Percentiles rank a stretch among this genome's conserved stretches.
Conservation (phyloP, 2,888 invertebrate species). For the Dascillus cervinus region DNA sequence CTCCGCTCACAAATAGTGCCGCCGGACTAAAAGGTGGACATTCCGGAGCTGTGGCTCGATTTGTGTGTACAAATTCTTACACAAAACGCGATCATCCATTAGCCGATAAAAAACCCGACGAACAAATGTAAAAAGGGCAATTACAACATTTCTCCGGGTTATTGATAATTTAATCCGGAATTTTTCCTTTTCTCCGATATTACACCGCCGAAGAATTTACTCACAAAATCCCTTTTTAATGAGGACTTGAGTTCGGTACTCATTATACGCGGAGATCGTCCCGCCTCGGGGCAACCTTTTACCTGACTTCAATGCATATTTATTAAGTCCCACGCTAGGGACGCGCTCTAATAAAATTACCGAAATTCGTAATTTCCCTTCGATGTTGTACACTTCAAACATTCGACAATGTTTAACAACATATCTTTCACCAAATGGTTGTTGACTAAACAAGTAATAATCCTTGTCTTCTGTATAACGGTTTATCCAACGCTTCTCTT, state of each 20-base stretch:
- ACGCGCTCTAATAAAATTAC: conserved; percentile 17
- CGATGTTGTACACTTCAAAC: too few relatives aligned
- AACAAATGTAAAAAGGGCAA: conserved; percentile 10
- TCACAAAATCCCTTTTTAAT: conserved; percentile 21
- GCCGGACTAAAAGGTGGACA: conserved; percentile 10
- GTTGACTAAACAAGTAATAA: too few relatives aligned
- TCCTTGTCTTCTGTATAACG: too few relatives aligned
- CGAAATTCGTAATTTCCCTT: conserved; percentile 17
- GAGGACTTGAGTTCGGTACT: conserved; percentile 18
- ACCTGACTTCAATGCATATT: conserved; percentile 18
- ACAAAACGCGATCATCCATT: conserved; percentile 9
- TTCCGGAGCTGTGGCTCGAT: conserved; percentile 18
- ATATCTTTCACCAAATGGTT: too few relatives aligned
- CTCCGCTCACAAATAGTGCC: too few relatives aligned
- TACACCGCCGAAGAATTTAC: conserved; percentile 12
- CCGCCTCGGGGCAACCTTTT: conserved; percentile 16
- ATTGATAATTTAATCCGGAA: too few relatives aligned
- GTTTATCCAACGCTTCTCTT: too few relatives aligned
- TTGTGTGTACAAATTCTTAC: conserved; percentile 24
- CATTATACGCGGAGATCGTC: conserved; percentile 18
- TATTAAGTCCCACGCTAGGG: conserved; percentile 16
- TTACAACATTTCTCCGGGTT: conserved; percentile 7
- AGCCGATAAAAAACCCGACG: conserved; percentile 4
- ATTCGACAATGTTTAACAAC: too few relatives aligned
- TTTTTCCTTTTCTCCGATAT: conserved; percentile 5